Conservation (phyloP, 1,140 invertebrate genomes). For the Drosophila novamexicana region DNA sequence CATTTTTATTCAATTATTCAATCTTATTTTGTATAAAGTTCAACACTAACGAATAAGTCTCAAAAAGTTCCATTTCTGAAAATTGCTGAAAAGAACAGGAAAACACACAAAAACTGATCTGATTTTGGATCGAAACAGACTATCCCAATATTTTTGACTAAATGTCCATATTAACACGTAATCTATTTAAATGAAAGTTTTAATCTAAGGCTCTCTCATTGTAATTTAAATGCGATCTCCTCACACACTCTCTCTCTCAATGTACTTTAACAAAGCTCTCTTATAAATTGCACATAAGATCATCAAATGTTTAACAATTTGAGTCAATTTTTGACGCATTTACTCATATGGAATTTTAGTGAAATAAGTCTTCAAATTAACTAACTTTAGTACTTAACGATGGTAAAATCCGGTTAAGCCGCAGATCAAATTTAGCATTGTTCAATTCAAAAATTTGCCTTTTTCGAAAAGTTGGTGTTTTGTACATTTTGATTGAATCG, state of each 20-base stretch:
- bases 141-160: constrained; percentile 19
- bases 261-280: constrained; percentile 22
- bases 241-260: constrained; percentile 23
- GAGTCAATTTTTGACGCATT: constrained; percentile 84
- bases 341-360: constrained; percentile 75
- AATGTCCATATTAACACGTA: constrained; percentile 49
- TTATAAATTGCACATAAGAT: constrained; percentile 52
- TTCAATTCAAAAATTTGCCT: constrained; percentile 71
- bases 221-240: constrained; percentile 44
- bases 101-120: constrained; percentile 47
- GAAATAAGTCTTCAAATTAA: constrained; percentile 58
- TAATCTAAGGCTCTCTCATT: constrained; percentile 35
- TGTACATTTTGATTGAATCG: constrained; percentile 75
- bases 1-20: constrained; percentile 56
- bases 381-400: constrained; percentile 58
- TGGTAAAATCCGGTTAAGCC: constrained; percentile 41
- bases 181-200: constrained; percentile 22
- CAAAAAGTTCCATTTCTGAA: constrained; percentile 73
- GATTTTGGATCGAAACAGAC: constrained; percentile 56
- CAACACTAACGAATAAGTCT: constrained; percentile 53
- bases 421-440: constrained; percentile 70
- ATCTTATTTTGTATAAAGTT: constrained; percentile 45
- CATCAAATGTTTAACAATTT: constrained; percentile 64
- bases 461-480: constrained; percentile 65
- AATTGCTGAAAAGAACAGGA: constrained; percentile 49